Percentiles rank a stretch among this genome's conserved stretches.
These are phyloP conservation scores for Drosophila mayri DNA, from an alignment of 1,140 invertebrate species.

Conservation along the genomic window DNA sequence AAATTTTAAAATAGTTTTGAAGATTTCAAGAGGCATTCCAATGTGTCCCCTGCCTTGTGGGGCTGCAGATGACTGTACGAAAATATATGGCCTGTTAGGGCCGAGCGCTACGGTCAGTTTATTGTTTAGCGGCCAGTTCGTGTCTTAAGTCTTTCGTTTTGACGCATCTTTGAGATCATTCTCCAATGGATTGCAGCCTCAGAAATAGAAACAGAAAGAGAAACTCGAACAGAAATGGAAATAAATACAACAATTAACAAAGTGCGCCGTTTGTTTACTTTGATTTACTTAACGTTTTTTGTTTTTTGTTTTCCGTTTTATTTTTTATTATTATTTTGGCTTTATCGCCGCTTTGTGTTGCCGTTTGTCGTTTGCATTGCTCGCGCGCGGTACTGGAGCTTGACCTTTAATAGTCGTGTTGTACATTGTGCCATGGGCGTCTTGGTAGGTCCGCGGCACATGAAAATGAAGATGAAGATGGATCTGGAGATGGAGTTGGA, in stretches of 20 bases:
- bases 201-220: conserved; percentile 11
- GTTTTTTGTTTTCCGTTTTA: conserved; percentile 25
- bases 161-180: conserved; percentile 59
- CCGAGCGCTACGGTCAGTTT: conserved; percentile 5
- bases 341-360: conserved; percentile 32
- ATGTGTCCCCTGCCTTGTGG: conserved; percentile 2
- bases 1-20: conserved; percentile 11
- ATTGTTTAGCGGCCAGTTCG: conserved; percentile 55
- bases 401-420: conserved; percentile 81
- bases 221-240: conserved; percentile 43
- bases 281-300: conserved; percentile 70
- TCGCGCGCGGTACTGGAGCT: conserved; percentile 28
- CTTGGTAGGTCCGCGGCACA: conserved; percentile 39
- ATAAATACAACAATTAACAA: conserved; percentile 72
- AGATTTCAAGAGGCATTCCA: conserved; percentile 23
- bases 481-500: conserved; percentile 29
- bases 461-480: conserved; percentile 34
- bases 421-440: conserved; percentile 69
- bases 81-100: conserved; percentile 44
- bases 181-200: conserved; percentile 50
- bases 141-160: conserved; percentile 75
- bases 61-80: conserved; percentile 7
- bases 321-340: conserved; percentile 23
- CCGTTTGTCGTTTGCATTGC: conserved; percentile 25
- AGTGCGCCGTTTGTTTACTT: conserved; percentile 73